Conservation (phyloP, 2,113 vertebrate genomes). For the Nyctibius bracteatus region DNA sequence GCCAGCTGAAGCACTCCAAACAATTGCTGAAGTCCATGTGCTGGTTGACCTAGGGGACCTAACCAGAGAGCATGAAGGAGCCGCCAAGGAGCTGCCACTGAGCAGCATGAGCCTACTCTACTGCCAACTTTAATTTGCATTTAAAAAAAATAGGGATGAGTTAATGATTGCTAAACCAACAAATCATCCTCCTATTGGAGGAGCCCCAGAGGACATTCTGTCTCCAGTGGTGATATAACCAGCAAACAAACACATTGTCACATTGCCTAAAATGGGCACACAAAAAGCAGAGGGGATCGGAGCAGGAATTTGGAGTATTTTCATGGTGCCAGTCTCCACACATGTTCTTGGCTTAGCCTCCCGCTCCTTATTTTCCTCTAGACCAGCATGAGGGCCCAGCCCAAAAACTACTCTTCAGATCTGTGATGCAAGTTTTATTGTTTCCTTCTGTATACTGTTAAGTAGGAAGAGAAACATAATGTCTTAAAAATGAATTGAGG, state of each 20-base stretch:
- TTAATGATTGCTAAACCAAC: constrained; percentile 59
- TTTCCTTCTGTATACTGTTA: constrained; percentile 47
- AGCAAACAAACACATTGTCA: constrained; percentile 53
- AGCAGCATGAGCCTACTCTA: constrained; percentile 23
- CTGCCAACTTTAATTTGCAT: neutral
- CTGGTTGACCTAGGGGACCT: neutral
- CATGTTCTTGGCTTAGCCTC: neutral
- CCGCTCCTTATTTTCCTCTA: constrained; percentile 10
- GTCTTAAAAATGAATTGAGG: neutral
- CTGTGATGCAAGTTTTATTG: constrained; percentile 47
- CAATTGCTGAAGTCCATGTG: neutral
- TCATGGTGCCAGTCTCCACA: constrained; percentile 32
- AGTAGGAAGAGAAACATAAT: constrained; percentile 33
- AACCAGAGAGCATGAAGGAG: neutral
- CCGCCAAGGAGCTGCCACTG: constrained; percentile 26
- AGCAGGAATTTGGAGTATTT: constrained; percentile 22
- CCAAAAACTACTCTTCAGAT: constrained; percentile 15
- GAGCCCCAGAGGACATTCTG: constrained; percentile 37
- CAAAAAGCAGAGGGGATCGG: neutral
- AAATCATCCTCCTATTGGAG: constrained; percentile 54
- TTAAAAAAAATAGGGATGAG: neutral
- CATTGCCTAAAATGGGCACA: neutral
- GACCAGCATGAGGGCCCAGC: neutral
- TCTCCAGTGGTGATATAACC: constrained; percentile 34
- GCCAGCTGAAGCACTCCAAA: neutral